Evolutionary conservation across 2,113 vertebrate genomes (phyloP).

Genomic region (Lasiurus borealis): DNA sequence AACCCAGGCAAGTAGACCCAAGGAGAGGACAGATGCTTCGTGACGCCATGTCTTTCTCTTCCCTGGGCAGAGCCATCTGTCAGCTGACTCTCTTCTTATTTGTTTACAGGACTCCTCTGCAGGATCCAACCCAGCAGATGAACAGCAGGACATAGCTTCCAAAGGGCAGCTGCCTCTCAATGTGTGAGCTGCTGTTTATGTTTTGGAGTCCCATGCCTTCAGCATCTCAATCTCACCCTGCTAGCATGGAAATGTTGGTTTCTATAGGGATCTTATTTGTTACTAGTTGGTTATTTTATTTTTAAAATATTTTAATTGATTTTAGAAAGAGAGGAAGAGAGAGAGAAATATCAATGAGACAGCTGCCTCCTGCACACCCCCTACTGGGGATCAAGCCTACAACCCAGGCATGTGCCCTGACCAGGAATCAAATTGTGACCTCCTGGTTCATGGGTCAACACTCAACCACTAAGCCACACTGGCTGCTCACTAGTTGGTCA

Average conservation of each 20-base stretch:
- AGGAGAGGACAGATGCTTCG: not conserved
- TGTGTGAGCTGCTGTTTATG: conserved; percentile 92
- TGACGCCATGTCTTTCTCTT: accelerated
- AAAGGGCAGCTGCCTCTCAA: conserved; percentile 98
- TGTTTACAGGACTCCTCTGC: conserved; percentile 88
- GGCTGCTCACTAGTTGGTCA: not conserved
- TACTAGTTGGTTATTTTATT: not conserved
- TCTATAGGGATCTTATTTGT: not conserved
- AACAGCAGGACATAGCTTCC: conserved; percentile 92
- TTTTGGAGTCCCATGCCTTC: not conserved
- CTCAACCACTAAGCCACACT: too few relatives aligned
- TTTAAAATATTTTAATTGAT: too few relatives aligned
- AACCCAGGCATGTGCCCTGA: too few relatives aligned
- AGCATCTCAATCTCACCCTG: not conserved
- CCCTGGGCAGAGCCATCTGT: not conserved
- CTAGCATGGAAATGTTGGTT: not conserved
- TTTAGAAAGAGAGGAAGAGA: too few relatives aligned
- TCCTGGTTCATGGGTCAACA: too few relatives aligned
- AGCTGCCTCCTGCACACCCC: too few relatives aligned
- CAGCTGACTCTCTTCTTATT: conserved; percentile 76
- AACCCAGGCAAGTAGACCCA: conserved; percentile 36
- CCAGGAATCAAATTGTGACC: too few relatives aligned
- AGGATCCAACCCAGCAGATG: conserved; percentile 88
- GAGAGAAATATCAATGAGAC: too few relatives aligned
- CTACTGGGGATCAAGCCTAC: too few relatives aligned